A percentile compares a stretch with the other conserved stretches of the same genome.
Conservation (phyloP, 2,888 invertebrate species). For the Metopia argyrocephala region DNA sequence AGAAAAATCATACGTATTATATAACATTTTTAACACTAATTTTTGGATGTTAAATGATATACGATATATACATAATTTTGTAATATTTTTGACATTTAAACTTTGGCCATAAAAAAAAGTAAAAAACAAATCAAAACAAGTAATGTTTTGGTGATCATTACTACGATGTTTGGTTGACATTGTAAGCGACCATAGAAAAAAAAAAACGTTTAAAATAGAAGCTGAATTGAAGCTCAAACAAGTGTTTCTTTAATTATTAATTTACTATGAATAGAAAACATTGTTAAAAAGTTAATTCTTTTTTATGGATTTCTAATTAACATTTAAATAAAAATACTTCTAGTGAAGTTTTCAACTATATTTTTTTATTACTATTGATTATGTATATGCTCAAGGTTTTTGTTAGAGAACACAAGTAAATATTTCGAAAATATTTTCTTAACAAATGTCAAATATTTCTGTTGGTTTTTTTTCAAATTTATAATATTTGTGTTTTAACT, state of each 20-base stretch:
- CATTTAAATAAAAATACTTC: background rate
- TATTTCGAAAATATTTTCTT: no score
- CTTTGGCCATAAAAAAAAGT: background rate
- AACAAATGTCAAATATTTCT: conserved; percentile 7
- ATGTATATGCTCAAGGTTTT: conserved; percentile 33
- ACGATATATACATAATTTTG: background rate
- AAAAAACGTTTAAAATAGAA: background rate
- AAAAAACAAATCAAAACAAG: background rate
- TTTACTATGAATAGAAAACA: background rate
- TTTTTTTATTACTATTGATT: background rate
- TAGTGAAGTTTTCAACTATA: background rate
- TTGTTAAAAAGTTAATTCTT: conserved; percentile 27
- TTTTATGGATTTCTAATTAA: background rate
- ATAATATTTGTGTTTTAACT: no score
- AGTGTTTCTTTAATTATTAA: background rate
- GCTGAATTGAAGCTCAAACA: background rate
- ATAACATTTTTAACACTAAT: conserved; percentile 1
- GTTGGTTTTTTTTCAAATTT: background rate
- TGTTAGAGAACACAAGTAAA: no score
- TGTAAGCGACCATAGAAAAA: background rate
- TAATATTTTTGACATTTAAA: conserved; percentile 36
- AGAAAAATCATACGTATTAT: conserved; percentile 8
- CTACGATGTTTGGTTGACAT: conserved; percentile 1
- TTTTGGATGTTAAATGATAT: no score
- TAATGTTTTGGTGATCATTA: background rate